Base-by-base conservation (phyloP, 1,140 invertebrate genomes). In the Drosophila chauvacae region DNA sequence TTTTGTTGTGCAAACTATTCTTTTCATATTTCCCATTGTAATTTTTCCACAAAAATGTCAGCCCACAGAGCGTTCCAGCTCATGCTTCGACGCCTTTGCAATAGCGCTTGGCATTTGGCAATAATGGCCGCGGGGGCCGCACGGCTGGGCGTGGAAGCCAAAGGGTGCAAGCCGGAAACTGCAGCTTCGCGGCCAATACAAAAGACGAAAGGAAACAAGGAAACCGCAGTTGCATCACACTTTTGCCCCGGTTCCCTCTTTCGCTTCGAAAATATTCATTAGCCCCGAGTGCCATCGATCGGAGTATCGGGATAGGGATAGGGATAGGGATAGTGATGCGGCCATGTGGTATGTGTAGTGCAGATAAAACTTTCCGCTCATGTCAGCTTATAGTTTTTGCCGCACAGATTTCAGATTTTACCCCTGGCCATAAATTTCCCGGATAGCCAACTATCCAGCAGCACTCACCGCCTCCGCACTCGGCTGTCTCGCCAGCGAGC, bases 61-160 rank as follows among this genome's bases (percentile, higher is more conserved):
- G 50, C 69, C 80, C 80, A 58, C 44, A 65, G 72, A 78, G 80
- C 64, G 73, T 87, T 88, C 77, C 77, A 69, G 62, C 84, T 80
- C 65, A 84, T 84, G 84, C 84, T 88, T 87, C 80, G 77, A 87
- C 84, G 84, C 84, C 84, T 88, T 83, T 77, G 80, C 80, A 88
- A 87, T 87, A 65, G 80, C 84, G 77, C 80, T 87, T 78, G 84
- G 77, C 77, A 80, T 88, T 87, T 80, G 85, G 71, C 83, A 83
- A 80, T 80, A 80, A 80, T 79, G 66, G 63, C 48, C 51, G 66
- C 79, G 39, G 69, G 79, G 63, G 41, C 20, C 57, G 48, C 28
- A 7, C 42, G 48, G 7, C 7, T 18, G n/a, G 16, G 44, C n/a
- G 33, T 39, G 42, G 30, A 37, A 42, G 35, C 33, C 51, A 50